Evolutionary conservation across 2,888 invertebrate genomes (phyloP).

Genomic region (Leucophenga montana): DNA sequence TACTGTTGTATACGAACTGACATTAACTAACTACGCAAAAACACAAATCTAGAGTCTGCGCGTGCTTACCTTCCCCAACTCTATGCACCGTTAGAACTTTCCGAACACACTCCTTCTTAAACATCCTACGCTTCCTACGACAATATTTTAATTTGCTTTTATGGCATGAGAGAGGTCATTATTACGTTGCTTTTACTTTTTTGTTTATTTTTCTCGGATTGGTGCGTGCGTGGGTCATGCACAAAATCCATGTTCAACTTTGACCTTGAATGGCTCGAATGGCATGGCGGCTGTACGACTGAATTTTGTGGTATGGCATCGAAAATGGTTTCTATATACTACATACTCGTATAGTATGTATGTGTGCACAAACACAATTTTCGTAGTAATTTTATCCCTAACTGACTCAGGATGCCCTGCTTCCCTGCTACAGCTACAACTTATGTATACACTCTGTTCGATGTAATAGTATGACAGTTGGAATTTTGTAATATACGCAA

Average conservation of each 20-base stretch:
- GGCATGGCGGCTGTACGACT: background rate
- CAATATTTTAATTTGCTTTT: conserved; percentile 1
- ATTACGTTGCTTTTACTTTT: background rate
- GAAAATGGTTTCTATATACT: too few species aligned
- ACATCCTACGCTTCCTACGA: too few species aligned
- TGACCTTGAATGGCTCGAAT: conserved; percentile 54
- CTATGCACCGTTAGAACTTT: too few species aligned
- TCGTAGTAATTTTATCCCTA: background rate
- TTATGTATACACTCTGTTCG: too few species aligned
- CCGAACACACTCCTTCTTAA: too few species aligned
- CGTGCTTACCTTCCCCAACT: background rate
- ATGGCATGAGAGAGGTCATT: background rate
- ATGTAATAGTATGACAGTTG: background rate
- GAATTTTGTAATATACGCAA: conserved; percentile 4
- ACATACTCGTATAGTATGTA: too few species aligned
- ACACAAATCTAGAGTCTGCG: background rate
- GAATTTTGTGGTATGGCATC: too few species aligned
- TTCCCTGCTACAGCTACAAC: background rate
- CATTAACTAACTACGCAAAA: conserved; percentile 7
- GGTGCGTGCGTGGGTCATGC: conserved; percentile 8
- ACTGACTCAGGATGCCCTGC: background rate
- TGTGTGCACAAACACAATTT: background rate
- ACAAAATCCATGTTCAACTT: conserved; percentile 48
- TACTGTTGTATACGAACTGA: too few species aligned
- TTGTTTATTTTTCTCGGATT: background rate